Conservation (phyloP, 2,797 vertebrate species). For the Champsocephalus gunnari region DNA sequence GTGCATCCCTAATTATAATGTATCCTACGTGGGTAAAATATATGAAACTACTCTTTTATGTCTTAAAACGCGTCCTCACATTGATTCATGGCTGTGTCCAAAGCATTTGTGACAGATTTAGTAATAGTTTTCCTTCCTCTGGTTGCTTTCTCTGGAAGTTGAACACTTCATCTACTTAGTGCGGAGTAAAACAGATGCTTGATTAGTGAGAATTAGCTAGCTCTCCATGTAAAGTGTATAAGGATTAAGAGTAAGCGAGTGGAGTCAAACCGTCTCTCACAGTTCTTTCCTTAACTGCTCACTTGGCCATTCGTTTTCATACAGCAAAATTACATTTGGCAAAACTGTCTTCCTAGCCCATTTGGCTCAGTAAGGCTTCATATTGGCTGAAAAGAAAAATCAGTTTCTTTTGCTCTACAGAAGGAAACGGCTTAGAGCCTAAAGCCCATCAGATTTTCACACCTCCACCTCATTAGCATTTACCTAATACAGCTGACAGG, state of each 20-base stretch:
- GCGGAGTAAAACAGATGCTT: slow-evolving; percentile 60
- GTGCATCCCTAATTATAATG: not conserved
- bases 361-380: slow-evolving; percentile 6
- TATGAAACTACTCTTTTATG: slow-evolving; percentile 17
- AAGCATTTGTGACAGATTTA: slow-evolving; percentile 49
- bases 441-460: slow-evolving; percentile 42
- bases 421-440: slow-evolving; percentile 30
- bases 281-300: slow-evolving; percentile 21
- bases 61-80: slow-evolving; percentile 1
- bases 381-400: slow-evolving; percentile 19
- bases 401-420: slow-evolving; percentile 27
- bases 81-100: slow-evolving; percentile 20
- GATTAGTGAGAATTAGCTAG: slow-evolving; percentile 57
- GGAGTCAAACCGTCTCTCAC: slow-evolving; percentile 25
- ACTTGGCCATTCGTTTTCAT: slow-evolving; percentile 4
- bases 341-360: not conserved
- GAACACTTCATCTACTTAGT: slow-evolving; percentile 44
- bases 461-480: slow-evolving; percentile 16
- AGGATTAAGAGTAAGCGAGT: slow-evolving; percentile 56
- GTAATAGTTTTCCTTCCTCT: slow-evolving; percentile 36
- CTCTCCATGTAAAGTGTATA: slow-evolving; percentile 74
- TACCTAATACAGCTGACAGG: slow-evolving; percentile 15
- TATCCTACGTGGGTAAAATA: not conserved
- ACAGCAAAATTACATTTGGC: not conserved
- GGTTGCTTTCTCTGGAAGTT: slow-evolving; percentile 39